Percentiles rank a stretch among this genome's conserved stretches.
Conservation (phyloP, 1,140 invertebrate species). For the Ruditapes philippinarum region DNA sequence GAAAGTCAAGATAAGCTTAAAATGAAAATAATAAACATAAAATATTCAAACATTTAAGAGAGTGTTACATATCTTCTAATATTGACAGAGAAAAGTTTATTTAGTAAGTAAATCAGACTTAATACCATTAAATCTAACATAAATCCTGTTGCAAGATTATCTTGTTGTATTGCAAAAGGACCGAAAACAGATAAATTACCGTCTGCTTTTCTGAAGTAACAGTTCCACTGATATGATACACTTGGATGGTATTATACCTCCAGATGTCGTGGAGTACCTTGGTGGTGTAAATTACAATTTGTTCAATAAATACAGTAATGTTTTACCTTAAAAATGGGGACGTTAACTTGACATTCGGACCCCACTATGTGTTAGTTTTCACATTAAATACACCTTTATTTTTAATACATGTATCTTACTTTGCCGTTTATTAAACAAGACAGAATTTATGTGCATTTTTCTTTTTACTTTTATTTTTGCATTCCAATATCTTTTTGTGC, state of each 20-base stretch:
- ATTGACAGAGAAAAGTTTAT: not conserved
- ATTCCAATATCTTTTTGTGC: too few species aligned
- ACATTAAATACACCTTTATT: not conserved
- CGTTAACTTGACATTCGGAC: not conserved
- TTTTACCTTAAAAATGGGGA: not conserved
- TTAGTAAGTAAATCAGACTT: not conserved
- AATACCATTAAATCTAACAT: not conserved
- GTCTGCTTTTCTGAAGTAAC: not conserved
- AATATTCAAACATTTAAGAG: too few species aligned
- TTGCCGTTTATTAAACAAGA: too few species aligned
- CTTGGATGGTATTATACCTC: not conserved
- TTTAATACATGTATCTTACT: too few species aligned
- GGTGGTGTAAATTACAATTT: not conserved
- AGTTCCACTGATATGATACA: not conserved
- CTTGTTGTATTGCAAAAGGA: not conserved
- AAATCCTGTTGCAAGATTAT: slow-evolving; percentile 1
- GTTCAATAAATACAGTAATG: not conserved
- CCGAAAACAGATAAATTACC: not conserved
- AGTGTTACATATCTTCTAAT: too few species aligned
- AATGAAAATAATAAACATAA: too few species aligned
- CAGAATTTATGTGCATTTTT: too few species aligned
- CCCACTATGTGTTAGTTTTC: not conserved
- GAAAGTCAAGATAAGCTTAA: too few species aligned
- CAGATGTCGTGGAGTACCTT: not conserved
- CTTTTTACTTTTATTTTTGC: too few species aligned